Evolutionary conservation across 2,113 vertebrate genomes (phyloP).

Genomic region (Lagopus leucura): DNA sequence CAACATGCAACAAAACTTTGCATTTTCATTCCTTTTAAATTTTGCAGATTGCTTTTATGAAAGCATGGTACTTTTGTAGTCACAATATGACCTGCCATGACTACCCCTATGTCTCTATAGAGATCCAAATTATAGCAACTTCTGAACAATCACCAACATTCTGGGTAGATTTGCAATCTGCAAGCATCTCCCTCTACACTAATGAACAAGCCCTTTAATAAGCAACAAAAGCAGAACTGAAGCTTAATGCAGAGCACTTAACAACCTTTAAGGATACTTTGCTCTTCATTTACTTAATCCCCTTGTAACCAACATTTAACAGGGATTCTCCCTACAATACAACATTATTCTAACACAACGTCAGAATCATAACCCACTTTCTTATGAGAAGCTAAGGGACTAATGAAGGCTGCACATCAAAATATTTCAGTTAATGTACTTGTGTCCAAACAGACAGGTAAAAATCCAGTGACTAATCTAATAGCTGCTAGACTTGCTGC

Average conservation of each 20-base stretch:
- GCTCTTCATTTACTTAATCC: neutral
- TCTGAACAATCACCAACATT: neutral
- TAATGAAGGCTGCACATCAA: neutral
- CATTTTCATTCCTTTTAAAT: neutral
- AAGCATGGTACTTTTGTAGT: neutral
- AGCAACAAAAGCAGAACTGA: neutral
- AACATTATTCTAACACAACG: neutral
- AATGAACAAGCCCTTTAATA: neutral
- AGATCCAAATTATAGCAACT: neutral
- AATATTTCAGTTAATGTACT: neutral
- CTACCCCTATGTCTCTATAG: too few species aligned
- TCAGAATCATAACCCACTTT: neutral
- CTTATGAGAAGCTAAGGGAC: neutral
- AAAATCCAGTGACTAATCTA: neutral
- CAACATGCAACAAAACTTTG: neutral
- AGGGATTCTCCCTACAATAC: neutral
- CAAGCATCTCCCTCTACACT: neutral
- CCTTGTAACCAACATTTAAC: neutral
- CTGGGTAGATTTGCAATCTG: neutral
- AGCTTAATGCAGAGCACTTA: neutral
- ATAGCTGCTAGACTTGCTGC: neutral
- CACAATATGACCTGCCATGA: neutral
- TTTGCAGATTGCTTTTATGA: neutral
- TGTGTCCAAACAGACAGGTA: neutral
- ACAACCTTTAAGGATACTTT: neutral